Base-by-base conservation (phyloP, 2,888 invertebrate genomes). In the Himalopsyche anomala region DNA sequence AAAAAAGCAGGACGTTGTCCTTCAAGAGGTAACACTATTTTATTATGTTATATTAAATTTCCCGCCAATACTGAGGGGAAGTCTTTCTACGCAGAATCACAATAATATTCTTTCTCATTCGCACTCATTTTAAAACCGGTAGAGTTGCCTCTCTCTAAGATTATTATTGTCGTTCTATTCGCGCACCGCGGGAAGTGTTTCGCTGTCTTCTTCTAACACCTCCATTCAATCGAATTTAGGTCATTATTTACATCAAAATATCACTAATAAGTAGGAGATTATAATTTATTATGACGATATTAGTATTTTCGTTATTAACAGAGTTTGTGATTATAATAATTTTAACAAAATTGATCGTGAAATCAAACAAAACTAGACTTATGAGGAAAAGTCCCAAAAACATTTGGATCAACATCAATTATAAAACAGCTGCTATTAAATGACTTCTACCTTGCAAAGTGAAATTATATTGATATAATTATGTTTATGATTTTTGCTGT, bases 1-100 rank as follows among this genome's bases (percentile, higher is more conserved):
- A 84, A 98, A 97, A 94, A 98, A 98, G 91, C 97, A 96, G 87
- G 98, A 98, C 91, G 95, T 95, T 89, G 96, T 97, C 89, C 95
- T 98, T 90, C 97, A 98, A 93, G 98, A 98, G 96, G 98, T 98
- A 91, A 91, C 92, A 54, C 36, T 11, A 9, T 8, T 8, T 45
- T 45, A 69, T 74, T 11, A 15, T 38, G 36, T 36, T 38, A 74
- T n/a, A 38, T 38, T 15, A 36, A 9, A 74, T 74, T 74, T 74
- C 74, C 74, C 74, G 74, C 74, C 74, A 74, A 74, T 6, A 38
- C 38, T 12, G 74, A 62, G 74, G 74, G 28, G 74, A 38, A 74
- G 38, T 74, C 38, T 69, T 74, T 62, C 28, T 36, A 74, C 74
- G 74, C 11, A 36, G 19, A 36, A 28, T 36, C 74, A 12, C 74